A percentile compares a stretch with the other conserved stretches of the same genome.
phyloP scores from a whole-genome alignment of 1,140 invertebrate genomes.

The Drosophila serrata region DNA sequence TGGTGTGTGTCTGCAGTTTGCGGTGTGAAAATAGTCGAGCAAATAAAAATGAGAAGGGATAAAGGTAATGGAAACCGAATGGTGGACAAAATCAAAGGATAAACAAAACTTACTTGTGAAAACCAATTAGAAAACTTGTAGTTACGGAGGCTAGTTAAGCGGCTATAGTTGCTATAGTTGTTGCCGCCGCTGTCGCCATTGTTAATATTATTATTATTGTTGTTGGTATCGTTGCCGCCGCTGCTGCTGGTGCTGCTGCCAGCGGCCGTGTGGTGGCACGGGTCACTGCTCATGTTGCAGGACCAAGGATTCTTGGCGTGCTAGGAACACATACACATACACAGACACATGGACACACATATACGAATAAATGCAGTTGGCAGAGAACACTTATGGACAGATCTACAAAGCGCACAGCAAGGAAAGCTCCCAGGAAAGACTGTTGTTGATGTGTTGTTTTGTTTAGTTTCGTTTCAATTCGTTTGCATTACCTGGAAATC shows the following conservation, averaged over 20 bases:
- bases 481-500: conserved; percentile 59
- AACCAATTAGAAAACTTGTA: conserved; percentile 73
- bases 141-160: conserved; percentile 51
- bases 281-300: conserved; percentile 30
- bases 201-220: conserved; percentile 17
- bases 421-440: conserved; percentile 44
- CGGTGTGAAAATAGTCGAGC: conserved; percentile 44
- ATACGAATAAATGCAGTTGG: conserved; percentile 39
- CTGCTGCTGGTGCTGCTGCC: conserved; percentile 38
- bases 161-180: conserved; percentile 36
- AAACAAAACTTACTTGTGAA: conserved; percentile 76
- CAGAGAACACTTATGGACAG: conserved; percentile 30
- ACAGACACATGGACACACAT: conserved; percentile 23
- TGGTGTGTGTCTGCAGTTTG: conserved; percentile 1
- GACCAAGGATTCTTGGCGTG: conserved; percentile 20
- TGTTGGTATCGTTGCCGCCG: conserved; percentile 11
- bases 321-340: conserved; percentile 38
- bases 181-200: conserved; percentile 30
- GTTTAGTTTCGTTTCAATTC: conserved; percentile 4
- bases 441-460: conserved; percentile 34
- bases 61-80: conserved; percentile 16
- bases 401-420: conserved; percentile 28
- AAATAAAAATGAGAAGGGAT: conserved; percentile 39
- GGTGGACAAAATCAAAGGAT: conserved; percentile 16
- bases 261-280: not conserved